Evolutionary conservation across 30 jellyfish, hydroid and myxozoan species (phyloP), one percentile per base, ranked within the genome.

Genomic region (Catostylus mosaicus): DNA sequence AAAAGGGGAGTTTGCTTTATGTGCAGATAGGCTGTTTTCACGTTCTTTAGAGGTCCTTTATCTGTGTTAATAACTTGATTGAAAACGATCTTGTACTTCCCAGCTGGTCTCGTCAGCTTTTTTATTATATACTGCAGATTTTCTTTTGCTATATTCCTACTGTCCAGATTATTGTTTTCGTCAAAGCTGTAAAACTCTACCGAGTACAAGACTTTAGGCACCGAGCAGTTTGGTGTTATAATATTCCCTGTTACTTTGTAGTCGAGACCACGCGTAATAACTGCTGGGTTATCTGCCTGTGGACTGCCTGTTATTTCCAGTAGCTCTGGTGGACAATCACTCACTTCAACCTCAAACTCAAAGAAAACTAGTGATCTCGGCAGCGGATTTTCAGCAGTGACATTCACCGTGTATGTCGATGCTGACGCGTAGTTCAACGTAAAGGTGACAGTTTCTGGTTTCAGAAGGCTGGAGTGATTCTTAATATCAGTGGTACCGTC

Each of bases 241-340:
- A 69, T 20, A 8, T 70, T 82, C 33, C 86, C 92, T 27, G 64
- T 70, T 11, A 69, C 92, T 8, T 30, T 82, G 86, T 82, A 82
- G 52, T 82, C 92, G 30, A 50, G 35, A 1, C 92, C 92, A 0
- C 92, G 92, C 23, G 86, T 67, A 18, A 72, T 64, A 45, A 2
- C 30, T 7, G 86, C 60, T 0, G 92, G 92, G 37, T 82, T 82
- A 16, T 1, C 10, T 34, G 23, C 45, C 19, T 68, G 73, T 26
- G 86, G 92, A 34, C 92, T 82, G 50, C 92, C 92, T 12, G 92
- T 82, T 35, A 70, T 71, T 18, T 74, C 83, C 59, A 82, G 43
- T 24, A 14, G 30, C 47, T 74, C 85, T 23, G 92, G 80, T 11
- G 75, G 85, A 47, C 92, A 82, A 40, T 69, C 74, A 0, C 8